phyloP scores from a whole-genome alignment of 2,888 invertebrate genomes.

The Lycocerus yunnanus region DNA sequence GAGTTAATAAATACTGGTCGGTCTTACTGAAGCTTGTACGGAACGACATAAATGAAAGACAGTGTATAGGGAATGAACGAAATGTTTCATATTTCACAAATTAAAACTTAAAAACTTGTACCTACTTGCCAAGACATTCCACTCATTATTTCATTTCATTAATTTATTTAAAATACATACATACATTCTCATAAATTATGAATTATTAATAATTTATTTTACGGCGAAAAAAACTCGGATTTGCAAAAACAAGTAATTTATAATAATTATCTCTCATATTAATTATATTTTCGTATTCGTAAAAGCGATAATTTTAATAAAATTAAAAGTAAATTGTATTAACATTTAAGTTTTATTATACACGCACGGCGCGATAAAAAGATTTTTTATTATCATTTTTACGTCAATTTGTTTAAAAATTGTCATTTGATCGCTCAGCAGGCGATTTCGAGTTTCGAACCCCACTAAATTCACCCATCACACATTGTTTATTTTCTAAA shows the following conservation, averaged over 20 bases:
- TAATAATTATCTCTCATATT: background rate
- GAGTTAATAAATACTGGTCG: slow-evolving; percentile 41
- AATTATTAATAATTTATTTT: background rate
- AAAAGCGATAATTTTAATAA: background rate
- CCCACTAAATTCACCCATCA: background rate
- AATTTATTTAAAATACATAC: background rate
- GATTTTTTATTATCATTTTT: background rate
- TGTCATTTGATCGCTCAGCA: background rate
- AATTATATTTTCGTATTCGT: background rate
- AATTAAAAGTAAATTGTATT: background rate
- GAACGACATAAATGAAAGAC: slow-evolving; percentile 32
- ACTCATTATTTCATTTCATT: slow-evolving; percentile 27
- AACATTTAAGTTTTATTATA: background rate
- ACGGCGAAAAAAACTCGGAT: background rate
- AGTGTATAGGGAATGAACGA: slow-evolving; percentile 27
- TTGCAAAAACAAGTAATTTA: background rate
- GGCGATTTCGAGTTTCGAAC: background rate
- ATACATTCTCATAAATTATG: background rate
- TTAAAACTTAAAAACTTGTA: slow-evolving; percentile 32
- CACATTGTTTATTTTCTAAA: background rate
- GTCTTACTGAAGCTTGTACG: slow-evolving; percentile 32
- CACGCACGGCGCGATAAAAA: background rate
- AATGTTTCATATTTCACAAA: slow-evolving; percentile 33
- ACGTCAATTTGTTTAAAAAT: background rate
- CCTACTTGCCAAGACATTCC: slow-evolving; percentile 32